Percentiles rank a stretch among this genome's conserved stretches.
Evolutionary conservation across 2,797 vertebrate genomes (phyloP).

Genomic region (Antrozous pallidus): DNA sequence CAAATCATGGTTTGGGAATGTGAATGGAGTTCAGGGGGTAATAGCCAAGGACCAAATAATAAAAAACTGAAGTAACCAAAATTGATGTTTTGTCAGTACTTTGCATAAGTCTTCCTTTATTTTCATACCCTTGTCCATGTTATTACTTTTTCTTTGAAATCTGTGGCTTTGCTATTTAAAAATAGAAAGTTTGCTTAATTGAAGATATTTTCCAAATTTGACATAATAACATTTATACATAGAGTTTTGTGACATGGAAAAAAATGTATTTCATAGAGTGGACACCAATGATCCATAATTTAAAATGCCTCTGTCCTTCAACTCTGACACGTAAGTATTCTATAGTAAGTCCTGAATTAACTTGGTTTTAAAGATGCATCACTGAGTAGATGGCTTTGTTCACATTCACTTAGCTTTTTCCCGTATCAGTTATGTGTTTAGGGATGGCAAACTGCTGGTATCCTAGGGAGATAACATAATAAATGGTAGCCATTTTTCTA

Average conservation of each 20-base stretch:
- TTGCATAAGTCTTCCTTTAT: neutral
- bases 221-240: neutral
- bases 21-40: neutral
- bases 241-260: neutral
- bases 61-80: neutral
- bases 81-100: neutral
- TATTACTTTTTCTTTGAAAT: neutral
- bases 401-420: neutral
- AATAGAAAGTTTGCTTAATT: neutral
- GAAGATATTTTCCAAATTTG: neutral
- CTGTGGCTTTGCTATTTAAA: neutral
- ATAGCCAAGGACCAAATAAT: neutral
- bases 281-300: neutral
- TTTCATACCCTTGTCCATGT: neutral
- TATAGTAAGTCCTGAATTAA: neutral
- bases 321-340: neutral
- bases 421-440: neutral
- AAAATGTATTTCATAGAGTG: neutral
- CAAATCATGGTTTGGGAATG: neutral
- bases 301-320: neutral
- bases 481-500: neutral
- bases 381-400: neutral
- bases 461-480: neutral
- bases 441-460: neutral
- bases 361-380: neutral